These are phyloP conservation scores for Dendrocopos noguchii DNA, from an alignment of 2,113 vertebrate species.

Conservation along the genomic window DNA sequence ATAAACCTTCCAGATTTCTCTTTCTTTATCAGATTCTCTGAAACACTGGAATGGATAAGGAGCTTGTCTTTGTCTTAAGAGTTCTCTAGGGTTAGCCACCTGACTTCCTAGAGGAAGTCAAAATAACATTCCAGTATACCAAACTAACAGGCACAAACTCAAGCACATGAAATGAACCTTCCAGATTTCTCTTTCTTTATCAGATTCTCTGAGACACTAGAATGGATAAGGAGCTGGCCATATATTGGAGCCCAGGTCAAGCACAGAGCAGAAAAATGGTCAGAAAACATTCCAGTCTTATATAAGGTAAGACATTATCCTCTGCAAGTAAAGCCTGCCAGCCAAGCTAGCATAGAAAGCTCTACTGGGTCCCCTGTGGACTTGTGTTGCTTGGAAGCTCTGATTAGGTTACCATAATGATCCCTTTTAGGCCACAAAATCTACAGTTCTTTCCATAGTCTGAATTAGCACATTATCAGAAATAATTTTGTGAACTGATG, in stretches of 20 bases:
- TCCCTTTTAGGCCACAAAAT: background rate
- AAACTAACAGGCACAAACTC: background rate
- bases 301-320: background rate
- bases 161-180: background rate
- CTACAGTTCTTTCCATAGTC: background rate
- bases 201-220: background rate
- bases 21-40: background rate
- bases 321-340: background rate
- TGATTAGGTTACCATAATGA: slow-evolving; percentile 10
- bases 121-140: background rate
- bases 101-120: background rate
- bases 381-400: background rate
- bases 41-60: background rate
- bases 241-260: background rate
- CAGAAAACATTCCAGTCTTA: background rate
- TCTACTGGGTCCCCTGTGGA: background rate
- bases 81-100: background rate
- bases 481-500: slow-evolving; percentile 24
- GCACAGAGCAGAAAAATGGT: background rate
- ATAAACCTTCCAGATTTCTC: background rate
- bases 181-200: background rate
- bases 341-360: background rate
- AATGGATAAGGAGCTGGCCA: background rate
- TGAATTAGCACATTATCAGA: slow-evolving; percentile 23
- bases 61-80: background rate